Base-by-base conservation (phyloP, 1,140 invertebrate species). In the Cotesia glomerata region DNA sequence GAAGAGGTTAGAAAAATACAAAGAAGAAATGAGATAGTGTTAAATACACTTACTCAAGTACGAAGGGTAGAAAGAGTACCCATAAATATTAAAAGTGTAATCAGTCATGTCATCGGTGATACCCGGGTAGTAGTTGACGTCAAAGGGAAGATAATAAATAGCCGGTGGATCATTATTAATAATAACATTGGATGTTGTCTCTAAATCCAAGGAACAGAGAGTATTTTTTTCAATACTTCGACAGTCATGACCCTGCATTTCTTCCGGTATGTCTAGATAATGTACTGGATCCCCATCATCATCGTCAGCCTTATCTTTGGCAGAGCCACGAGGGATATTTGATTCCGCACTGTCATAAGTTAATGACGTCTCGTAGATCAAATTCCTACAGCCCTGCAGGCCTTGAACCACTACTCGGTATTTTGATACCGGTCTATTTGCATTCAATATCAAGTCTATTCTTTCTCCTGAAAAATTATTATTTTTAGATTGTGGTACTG, bases 351-450 rank as follows among this genome's bases (percentile, higher is more conserved):
- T 52, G 2, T 80, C 73, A 56, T 82, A 82, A 63, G 67, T 36
- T 52, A 82, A 69, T 34, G 66, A 62, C 32, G 69, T 76, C 35
- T 79, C 70, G 51, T 77, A 73, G 59, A 70, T 72, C 54, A 79
- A 78, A 59, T 76, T 32, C 51, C 61, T 68, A 73, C 91, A 93
- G 51, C 88, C 87, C 9, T 79, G 78, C 3, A 87, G 75, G 14
- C 89, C 89, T 36, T 82, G 80, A 5, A 89, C 84, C 49, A 85
- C 81, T n/a, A 92, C 76, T 85, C 87, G 89, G 73, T 92, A 92
- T 4, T 87, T 90, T 4, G 85, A 86, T 1, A 83, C 78, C 0
- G 79, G 35, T 74, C 90, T 84, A 73, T 89, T 83, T 2, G 91
- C 86, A 5, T 84, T 79, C 2, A 93, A 72, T 2, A 89, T 86